Base-by-base conservation (phyloP, 1,140 invertebrate species). In the Charaxes varanes region DNA sequence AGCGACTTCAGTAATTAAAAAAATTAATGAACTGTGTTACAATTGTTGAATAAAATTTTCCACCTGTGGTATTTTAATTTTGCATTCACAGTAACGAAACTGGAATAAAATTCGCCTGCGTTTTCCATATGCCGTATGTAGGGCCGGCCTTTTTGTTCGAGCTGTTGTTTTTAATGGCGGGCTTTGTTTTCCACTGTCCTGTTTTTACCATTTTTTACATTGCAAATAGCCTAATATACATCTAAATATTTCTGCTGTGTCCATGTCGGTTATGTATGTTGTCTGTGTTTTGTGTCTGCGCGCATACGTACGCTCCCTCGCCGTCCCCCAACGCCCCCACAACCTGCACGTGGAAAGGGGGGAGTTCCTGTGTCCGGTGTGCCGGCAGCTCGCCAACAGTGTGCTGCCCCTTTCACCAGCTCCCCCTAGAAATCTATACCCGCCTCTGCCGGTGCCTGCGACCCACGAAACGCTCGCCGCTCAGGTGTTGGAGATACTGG, bases 321-420 rank as follows among this genome's bases (percentile, higher is more conserved):
- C 90, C 32, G 90, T 87, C 49, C 91, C 92, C 48, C 91, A 93
- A 62, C 83, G 92, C 6, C 90, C 90, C 24, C 88, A 90, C 67
- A 91, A 87, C 64, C 77, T 94, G 32, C 89, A 91, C 52, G 88
- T 90, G 36, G 93, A 95, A 58, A 90, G 91, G 26, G 94, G 94
- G 11, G 96, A 98, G 85, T 98, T 96, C 85, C 88, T 92, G 41
- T 98, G 97, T 84, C 96, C 97, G 2, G 84, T 98, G 13, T 99
- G 97, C 82, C 89, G 97, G 8, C 96, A 98, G 83, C 85, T 97
- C 10, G 94, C 95, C 2, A 98, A 98, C 85, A 93, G 94, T 5
- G 94, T 97, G 41, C 84, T 98, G 40, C 96, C 96, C 2, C 85
- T 98, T 8, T 91, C 93, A 13, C 94, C 95, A 2, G 90, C 94